Evolutionary conservation across 2,888 invertebrate genomes (phyloP).

Genomic region (Gonocerus acuteangulatus): DNA sequence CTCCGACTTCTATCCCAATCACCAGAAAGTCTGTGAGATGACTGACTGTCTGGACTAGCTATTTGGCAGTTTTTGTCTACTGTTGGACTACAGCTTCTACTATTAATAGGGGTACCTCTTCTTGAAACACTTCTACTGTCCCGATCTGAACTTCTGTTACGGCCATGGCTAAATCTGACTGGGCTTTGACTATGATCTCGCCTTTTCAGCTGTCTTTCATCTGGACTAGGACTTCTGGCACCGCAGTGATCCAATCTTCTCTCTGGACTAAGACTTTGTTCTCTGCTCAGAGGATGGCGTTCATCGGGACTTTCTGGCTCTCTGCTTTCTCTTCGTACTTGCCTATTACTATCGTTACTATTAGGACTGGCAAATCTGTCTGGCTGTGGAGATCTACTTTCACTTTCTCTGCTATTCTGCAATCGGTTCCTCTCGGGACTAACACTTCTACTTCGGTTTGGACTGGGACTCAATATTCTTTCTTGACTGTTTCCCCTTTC

Average conservation of each 20-base stretch:
- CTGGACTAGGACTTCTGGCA: background rate
- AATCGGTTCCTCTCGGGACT: conserved; percentile 49
- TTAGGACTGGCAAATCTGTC: conserved; percentile 1
- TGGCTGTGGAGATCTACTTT: background rate
- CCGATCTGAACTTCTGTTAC: background rate
- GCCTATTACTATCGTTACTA: background rate
- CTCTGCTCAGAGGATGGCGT: background rate
- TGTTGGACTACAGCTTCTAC: background rate
- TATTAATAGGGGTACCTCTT: background rate
- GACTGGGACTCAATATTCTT: conserved; percentile 10
- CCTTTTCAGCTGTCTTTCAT: background rate
- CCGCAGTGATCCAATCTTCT: background rate
- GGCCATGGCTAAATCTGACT: no score
- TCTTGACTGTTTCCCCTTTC: conserved; percentile 8
- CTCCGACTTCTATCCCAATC: background rate
- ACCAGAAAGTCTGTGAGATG: background rate
- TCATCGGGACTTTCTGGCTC: conserved; percentile 3
- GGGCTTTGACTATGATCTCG: conserved; percentile 16
- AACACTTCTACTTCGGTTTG: conserved; percentile 42
- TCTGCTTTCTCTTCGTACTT: background rate
- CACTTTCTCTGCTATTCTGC: conserved; percentile 38
- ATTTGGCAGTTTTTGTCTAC: background rate
- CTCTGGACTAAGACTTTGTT: background rate
- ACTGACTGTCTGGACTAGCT: background rate
- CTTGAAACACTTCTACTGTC: background rate